A percentile compares a stretch with the other conserved stretches of the same genome.
Evolutionary conservation across 2,888 invertebrate genomes (phyloP).

Genomic region (Tinea semifulvella): DNA sequence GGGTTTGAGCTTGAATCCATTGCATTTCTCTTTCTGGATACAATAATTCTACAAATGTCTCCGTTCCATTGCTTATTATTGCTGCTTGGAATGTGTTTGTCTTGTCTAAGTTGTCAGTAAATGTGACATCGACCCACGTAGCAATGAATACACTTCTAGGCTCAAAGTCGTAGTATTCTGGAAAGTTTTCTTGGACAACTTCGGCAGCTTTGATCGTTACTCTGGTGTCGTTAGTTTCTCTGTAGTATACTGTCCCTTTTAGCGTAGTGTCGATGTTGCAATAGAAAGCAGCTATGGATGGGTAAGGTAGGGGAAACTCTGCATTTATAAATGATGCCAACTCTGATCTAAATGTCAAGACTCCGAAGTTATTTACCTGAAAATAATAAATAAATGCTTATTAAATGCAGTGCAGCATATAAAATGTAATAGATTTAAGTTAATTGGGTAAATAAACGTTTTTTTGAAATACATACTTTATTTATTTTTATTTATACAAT

Average conservation of each 20-base stretch:
- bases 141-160: conserved; percentile 84
- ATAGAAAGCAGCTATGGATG: conserved; percentile 90
- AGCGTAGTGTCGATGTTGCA: conserved; percentile 86
- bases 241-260: conserved; percentile 78
- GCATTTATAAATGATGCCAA: conserved; percentile 87
- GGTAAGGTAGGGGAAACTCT: conserved; percentile 89
- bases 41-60: conserved; percentile 85
- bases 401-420: no score
- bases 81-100: conserved; percentile 86
- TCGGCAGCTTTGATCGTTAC: conserved; percentile 73
- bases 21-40: conserved; percentile 90
- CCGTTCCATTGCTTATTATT: conserved; percentile 74
- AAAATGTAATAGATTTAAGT: no score
- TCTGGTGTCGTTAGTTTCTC: conserved; percentile 70
- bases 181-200: conserved; percentile 78
- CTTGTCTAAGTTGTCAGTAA: conserved; percentile 71
- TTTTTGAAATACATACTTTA: no score
- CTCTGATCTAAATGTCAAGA: conserved; percentile 89
- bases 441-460: no score
- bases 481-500: no score
- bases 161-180: conserved; percentile 74
- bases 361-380: conserved; percentile 92
- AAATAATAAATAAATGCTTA: no score
- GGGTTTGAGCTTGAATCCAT: conserved; percentile 87
- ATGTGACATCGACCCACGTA: conserved; percentile 91